Conservation (phyloP, 1,140 invertebrate genomes). For the Drosophila chauvacae region DNA sequence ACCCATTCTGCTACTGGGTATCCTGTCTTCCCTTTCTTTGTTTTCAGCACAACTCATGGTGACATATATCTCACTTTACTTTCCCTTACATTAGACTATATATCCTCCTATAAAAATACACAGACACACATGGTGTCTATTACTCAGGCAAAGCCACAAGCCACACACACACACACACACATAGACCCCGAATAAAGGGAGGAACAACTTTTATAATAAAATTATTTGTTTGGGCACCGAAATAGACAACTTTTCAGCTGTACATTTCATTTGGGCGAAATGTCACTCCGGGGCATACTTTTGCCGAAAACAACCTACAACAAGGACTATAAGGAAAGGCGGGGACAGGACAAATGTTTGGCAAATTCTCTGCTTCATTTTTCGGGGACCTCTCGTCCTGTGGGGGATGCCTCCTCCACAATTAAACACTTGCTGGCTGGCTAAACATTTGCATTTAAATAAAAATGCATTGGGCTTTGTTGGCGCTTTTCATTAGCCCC, state of each 20-base stretch:
- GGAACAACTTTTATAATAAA: conserved; percentile 74
- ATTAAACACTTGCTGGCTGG: conserved; percentile 61
- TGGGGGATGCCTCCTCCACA: conserved; percentile 39
- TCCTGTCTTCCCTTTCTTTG: conserved; percentile 3
- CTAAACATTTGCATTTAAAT: conserved; percentile 79
- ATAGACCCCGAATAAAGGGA: neutral
- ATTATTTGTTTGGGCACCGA: conserved; percentile 73
- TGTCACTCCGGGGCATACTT: conserved; percentile 78
- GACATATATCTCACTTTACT: conserved; percentile 56
- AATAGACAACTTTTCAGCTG: conserved; percentile 80
- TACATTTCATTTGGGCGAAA: conserved; percentile 81
- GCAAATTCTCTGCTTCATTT: conserved; percentile 51
- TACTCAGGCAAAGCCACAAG: conserved; percentile 49
- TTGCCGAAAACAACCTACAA: conserved; percentile 41
- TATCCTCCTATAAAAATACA: conserved; percentile 1
- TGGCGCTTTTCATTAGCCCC: conserved; percentile 76
- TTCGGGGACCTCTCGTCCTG: conserved; percentile 2
- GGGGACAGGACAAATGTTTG: conserved; percentile 57
- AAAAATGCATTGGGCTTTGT: conserved; percentile 76
- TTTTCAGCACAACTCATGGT: conserved; percentile 22
- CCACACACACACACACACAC: neutral
- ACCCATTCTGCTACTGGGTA: conserved; percentile 13
- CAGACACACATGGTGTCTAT: conserved; percentile 39
- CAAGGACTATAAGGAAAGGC: neutral
- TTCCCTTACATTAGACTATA: conserved; percentile 13